A percentile compares a stretch with the other conserved stretches of the same genome.
These are phyloP conservation scores for Galaxias olidus DNA, from an alignment of 2,797 vertebrate species.

Conservation along the genomic window DNA sequence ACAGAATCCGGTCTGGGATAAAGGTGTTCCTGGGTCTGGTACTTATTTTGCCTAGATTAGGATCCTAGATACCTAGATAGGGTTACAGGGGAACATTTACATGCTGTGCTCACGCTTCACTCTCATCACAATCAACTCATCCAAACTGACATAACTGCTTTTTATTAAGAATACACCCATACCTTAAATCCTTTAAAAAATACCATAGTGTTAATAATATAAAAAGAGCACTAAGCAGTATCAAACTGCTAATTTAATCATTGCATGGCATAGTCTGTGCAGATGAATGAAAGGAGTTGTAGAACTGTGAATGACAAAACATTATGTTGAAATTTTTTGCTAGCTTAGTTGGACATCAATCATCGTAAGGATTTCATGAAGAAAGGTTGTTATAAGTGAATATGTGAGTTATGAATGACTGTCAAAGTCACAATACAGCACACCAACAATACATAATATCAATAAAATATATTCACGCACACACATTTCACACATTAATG, in stretches of 20 bases:
- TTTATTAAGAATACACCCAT: slow-evolving; percentile 49
- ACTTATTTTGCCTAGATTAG: too few species aligned
- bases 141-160: slow-evolving; percentile 24
- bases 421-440: slow-evolving; percentile 23
- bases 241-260: slow-evolving; percentile 67
- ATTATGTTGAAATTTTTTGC: too few species aligned
- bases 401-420: slow-evolving; percentile 17
- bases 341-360: too few species aligned
- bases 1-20: slow-evolving; percentile 30
- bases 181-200: slow-evolving; percentile 38
- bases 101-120: slow-evolving; percentile 8
- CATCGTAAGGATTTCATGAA: too few species aligned
- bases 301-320: not conserved
- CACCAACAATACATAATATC: slow-evolving; percentile 11
- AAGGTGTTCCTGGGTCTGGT: slow-evolving; percentile 16
- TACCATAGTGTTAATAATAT: slow-evolving; percentile 26
- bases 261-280: not conserved
- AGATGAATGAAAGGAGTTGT: slow-evolving; percentile 6
- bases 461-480: slow-evolving; percentile 30
- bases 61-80: slow-evolving; percentile 20
- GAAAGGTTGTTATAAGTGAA: slow-evolving; percentile 4
- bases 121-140: slow-evolving; percentile 23
- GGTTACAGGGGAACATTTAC: too few species aligned
- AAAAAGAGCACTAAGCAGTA: slow-evolving; percentile 56
- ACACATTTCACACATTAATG: slow-evolving; percentile 27